Conservation (phyloP, 2,797 vertebrate species). For the Bradypus variegatus region DNA sequence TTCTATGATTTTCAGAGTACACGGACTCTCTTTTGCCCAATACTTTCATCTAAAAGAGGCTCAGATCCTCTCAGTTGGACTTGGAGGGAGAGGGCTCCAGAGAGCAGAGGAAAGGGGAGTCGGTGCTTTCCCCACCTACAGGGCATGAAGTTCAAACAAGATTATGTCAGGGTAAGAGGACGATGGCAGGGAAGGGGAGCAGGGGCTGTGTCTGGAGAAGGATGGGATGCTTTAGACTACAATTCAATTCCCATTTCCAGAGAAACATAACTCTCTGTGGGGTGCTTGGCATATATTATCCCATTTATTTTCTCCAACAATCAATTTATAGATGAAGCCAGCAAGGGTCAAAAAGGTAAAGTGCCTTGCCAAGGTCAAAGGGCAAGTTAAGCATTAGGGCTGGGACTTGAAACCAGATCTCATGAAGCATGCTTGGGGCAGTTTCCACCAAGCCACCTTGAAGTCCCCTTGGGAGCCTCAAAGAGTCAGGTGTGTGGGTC, state of each 20-base stretch:
- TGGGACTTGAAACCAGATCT: background rate
- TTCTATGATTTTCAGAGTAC: background rate
- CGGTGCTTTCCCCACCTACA: background rate
- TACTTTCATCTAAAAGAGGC: background rate
- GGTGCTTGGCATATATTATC: background rate
- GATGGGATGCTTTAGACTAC: background rate
- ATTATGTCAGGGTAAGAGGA: background rate
- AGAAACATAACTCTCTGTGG: background rate
- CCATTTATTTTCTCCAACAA: background rate
- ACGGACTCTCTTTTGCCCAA: conserved; percentile 22
- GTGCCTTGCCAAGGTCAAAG: background rate
- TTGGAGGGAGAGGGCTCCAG: background rate
- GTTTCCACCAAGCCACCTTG: background rate
- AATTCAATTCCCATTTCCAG: background rate
- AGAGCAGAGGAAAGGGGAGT: background rate
- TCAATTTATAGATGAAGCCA: background rate
- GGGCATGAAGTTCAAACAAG: background rate
- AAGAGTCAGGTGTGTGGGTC: too few species aligned
- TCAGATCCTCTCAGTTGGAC: background rate
- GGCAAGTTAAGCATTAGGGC: background rate
- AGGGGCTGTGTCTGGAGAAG: background rate
- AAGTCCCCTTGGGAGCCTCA: background rate
- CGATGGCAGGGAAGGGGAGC: background rate
- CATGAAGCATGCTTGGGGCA: background rate
- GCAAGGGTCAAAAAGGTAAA: background rate